These are phyloP conservation scores for Drosophila bipectinata DNA, from an alignment of 1,140 invertebrate species.

Conservation along the genomic window DNA sequence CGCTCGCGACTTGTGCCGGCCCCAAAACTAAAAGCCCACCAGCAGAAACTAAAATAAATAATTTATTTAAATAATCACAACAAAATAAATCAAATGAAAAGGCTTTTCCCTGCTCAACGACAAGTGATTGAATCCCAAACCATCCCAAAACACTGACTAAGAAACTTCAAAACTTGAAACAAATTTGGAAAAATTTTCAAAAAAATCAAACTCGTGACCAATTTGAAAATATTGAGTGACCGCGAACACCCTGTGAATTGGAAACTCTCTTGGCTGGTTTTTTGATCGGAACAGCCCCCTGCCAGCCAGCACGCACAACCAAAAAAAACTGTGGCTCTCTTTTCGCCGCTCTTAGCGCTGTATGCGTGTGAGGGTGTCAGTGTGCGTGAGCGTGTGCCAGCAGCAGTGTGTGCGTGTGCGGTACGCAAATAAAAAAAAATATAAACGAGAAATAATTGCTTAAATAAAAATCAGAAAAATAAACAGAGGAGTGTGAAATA, in stretches of 20 bases:
- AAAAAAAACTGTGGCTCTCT: conserved; percentile 40
- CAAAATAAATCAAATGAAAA: not conserved
- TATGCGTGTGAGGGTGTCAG: conserved; percentile 39
- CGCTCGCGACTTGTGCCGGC: conserved; percentile 65
- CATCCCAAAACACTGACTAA: conserved; percentile 2
- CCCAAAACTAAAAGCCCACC: conserved; percentile 28
- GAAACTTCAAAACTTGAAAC: not conserved
- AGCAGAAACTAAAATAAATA: conserved; percentile 33
- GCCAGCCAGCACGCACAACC: conserved; percentile 7
- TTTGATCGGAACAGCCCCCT: conserved; percentile 58
- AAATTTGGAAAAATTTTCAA: conserved; percentile 10
- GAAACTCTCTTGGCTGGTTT: conserved; percentile 43
- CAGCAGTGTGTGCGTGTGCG: conserved; percentile 58
- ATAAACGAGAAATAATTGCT: conserved; percentile 16
- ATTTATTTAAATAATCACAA: conserved; percentile 24
- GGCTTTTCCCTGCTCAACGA: not conserved
- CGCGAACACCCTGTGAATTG: conserved; percentile 61
- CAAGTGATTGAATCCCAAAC: conserved; percentile 3
- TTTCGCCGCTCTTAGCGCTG: conserved; percentile 45
- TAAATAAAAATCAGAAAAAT: conserved; percentile 20
- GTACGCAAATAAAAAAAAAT: conserved; percentile 28
- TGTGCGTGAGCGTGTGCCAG: conserved; percentile 34
- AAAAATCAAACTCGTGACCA: not conserved
- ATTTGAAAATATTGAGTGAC: conserved; percentile 53
- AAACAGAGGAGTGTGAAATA: conserved; percentile 16